phyloP scores from a whole-genome alignment of 2,797 vertebrate genomes.

The Hapalemur alaotrensis region DNA sequence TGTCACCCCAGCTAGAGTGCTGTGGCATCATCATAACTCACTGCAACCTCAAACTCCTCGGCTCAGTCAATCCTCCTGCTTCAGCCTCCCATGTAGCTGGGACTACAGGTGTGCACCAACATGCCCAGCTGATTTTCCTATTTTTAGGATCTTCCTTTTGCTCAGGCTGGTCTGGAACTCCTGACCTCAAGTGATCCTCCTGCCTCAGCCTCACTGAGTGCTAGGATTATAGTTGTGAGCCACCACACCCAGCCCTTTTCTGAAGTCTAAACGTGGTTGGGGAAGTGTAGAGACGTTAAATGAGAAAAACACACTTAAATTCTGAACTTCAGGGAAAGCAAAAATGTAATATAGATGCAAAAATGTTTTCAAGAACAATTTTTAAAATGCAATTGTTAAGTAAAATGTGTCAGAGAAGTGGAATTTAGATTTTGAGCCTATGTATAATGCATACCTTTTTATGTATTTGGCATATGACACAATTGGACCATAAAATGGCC shows the following conservation, averaged over 20 bases:
- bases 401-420: not conserved
- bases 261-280: slow-evolving; percentile 24
- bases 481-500: not conserved
- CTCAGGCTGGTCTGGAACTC: not conserved
- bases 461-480: not conserved
- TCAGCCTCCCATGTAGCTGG: not conserved
- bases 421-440: slow-evolving; percentile 29
- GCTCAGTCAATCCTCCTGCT: not conserved
- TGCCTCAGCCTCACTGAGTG: not conserved
- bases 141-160: not conserved
- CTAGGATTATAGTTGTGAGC: not conserved
- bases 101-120: not conserved
- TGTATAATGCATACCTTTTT: not conserved
- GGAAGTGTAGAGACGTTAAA: not conserved
- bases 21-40: not conserved
- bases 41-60: not conserved
- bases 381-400: not conserved
- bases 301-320: not conserved
- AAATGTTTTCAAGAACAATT: not conserved
- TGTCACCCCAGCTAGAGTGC: not conserved
- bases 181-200: not conserved
- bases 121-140: not conserved
- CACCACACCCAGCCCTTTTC: not conserved
- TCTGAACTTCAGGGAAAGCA: slow-evolving; percentile 10
- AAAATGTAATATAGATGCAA: not conserved